Percentiles rank a stretch among this genome's conserved stretches.
These are phyloP conservation scores for Rhopalosiphum padi DNA, from an alignment of 1,140 invertebrate genomes.

Conservation along the genomic window DNA sequence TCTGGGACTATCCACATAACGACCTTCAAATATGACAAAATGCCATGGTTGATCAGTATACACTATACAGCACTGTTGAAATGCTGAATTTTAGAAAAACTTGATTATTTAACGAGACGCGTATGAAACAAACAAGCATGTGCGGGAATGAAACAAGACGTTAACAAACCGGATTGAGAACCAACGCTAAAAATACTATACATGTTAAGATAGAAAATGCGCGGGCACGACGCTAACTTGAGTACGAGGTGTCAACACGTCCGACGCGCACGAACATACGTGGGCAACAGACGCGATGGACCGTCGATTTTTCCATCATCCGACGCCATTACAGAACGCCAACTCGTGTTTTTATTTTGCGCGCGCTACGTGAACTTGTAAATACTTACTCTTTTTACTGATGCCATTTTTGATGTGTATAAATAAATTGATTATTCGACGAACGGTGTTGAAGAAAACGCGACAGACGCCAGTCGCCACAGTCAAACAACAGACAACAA, in stretches of 20 bases:
- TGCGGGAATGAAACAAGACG: neutral
- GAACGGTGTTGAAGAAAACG: no score
- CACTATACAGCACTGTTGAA: neutral
- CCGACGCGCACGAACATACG: no score
- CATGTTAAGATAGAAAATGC: neutral
- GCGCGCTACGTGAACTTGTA: neutral
- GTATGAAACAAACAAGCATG: neutral
- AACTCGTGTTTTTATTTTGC: neutral
- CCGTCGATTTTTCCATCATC: neutral
- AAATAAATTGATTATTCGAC: neutral
- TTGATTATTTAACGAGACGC: neutral
- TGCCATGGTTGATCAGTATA: neutral
- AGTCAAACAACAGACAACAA: neutral
- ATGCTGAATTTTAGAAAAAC: neutral
- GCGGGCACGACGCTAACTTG: neutral
- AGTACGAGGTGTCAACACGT: neutral
- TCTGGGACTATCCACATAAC: no score
- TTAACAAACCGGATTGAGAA: no score
- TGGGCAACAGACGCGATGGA: neutral
- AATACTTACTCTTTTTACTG: constrained; percentile 20
- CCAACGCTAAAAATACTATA: neutral
- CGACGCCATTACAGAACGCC: neutral
- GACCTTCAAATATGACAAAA: no score
- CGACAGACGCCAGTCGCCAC: no score
- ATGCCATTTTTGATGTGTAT: constrained; percentile 1